phyloP scores from a whole-genome alignment of 2,113 vertebrate species.

The Notothenia coriiceps region DNA sequence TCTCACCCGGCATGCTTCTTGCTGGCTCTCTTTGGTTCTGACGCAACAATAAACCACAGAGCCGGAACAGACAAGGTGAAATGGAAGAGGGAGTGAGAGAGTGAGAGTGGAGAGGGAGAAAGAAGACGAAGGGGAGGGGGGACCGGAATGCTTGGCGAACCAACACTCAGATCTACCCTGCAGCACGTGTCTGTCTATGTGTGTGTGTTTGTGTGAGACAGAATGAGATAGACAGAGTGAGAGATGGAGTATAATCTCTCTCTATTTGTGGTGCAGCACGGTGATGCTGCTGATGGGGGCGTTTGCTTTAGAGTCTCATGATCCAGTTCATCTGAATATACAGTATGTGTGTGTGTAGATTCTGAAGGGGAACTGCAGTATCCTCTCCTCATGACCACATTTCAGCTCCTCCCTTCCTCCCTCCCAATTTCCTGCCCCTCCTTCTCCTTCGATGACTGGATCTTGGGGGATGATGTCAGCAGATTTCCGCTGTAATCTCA shows the following conservation, averaged over 20 bases:
- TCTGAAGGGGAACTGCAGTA: slow-evolving; percentile 81
- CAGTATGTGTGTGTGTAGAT: slow-evolving; percentile 57
- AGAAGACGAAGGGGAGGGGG: slow-evolving; percentile 23
- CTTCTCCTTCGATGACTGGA: slow-evolving; percentile 69
- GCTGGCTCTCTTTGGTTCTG: slow-evolving; percentile 73
- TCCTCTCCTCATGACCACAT: slow-evolving; percentile 67
- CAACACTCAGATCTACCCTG: slow-evolving; percentile 70
- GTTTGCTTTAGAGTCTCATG: slow-evolving; percentile 60
- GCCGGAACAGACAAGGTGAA: slow-evolving; percentile 77
- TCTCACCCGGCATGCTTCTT: slow-evolving; percentile 86
- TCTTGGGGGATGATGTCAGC: slow-evolving; percentile 86
- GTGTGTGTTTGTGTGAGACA: slow-evolving; percentile 54
- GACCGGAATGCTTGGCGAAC: slow-evolving; percentile 66
- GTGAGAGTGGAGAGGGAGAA: slow-evolving; percentile 42
- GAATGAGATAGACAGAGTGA: slow-evolving; percentile 48
- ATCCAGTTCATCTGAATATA: slow-evolving; percentile 52
- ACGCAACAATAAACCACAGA: slow-evolving; percentile 79
- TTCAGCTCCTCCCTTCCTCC: slow-evolving; percentile 54
- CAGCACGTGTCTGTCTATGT: slow-evolving; percentile 71
- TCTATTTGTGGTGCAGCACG: slow-evolving; percentile 52
- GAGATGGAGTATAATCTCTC: slow-evolving; percentile 46
- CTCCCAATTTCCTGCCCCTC: slow-evolving; percentile 22
- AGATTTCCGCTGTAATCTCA: slow-evolving; percentile 72
- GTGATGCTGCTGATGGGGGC: slow-evolving; percentile 70
- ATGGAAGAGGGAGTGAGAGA: slow-evolving; percentile 54